Percentiles rank a stretch among this genome's conserved stretches.
These are phyloP conservation scores for Emys orbicularis DNA, from an alignment of 2,797 vertebrate species.

Conservation along the genomic window DNA sequence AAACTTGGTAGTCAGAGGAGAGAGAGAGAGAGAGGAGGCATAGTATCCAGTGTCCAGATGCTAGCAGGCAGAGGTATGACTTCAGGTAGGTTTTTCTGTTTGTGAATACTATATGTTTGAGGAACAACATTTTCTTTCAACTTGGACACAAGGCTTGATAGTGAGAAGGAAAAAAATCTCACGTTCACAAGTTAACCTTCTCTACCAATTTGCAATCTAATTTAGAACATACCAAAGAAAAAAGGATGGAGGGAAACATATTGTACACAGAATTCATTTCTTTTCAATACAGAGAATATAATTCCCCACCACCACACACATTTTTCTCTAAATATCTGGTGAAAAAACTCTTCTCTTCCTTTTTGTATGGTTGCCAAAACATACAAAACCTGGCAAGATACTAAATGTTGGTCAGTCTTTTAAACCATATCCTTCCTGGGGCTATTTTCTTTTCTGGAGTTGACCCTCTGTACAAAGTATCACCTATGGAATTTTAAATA, in stretches of 20 bases:
- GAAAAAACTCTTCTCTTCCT: not conserved
- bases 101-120: not conserved
- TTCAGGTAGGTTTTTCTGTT: not conserved
- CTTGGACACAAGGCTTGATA: not conserved
- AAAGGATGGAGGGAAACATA: not conserved
- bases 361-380: not conserved
- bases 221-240: not conserved
- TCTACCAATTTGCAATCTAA: not conserved
- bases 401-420: not conserved
- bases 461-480: not conserved
- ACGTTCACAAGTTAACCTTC: not conserved
- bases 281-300: not conserved
- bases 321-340: not conserved
- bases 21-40: not conserved
- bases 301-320: not conserved
- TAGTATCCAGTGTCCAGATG: not conserved
- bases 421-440: not conserved
- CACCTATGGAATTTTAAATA: not conserved
- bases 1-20: not conserved
- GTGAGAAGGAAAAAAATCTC: slow-evolving; percentile 1
- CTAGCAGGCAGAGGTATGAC: not conserved
- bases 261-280: not conserved
- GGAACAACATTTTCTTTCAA: not conserved
- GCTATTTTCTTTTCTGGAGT: not conserved
- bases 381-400: not conserved